Evolutionary conservation across 2,888 invertebrate genomes (phyloP), one percentile per base, ranked within the genome.

Genomic region (Aspidiotus destructor): DNA sequence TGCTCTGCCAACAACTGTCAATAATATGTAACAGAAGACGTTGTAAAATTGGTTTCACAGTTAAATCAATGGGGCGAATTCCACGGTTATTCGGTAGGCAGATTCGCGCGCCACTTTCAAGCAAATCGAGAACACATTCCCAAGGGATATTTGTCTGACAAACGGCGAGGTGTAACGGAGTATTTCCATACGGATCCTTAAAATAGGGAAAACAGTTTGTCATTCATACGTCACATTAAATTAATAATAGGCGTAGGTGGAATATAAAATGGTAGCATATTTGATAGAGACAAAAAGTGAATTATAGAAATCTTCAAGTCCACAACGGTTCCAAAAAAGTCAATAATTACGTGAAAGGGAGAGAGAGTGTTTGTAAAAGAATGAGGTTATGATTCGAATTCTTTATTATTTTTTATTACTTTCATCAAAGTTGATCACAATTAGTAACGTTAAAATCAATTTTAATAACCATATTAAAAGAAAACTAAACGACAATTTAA

Each of bases 101-200:
- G 60, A 81, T 78, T 73, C 76, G 75, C 16, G 80, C 81, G 41
- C 82, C 82, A 70, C 78, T 77, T 74, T 81, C 80, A 71, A 82
- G 74, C 72, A 83, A 76, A 71, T 79, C 77, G 57, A 79, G 75
- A 60, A 81, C 79, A 73, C 80, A 80, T 69, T 81, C 80, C 79
- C 81, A 80, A 60, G 80, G 80, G 63, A 81, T 78, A 70, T 79
- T 80, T n/a, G 79, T 78, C 73, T 81, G 80, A 69, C 80, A 78
- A 55, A 81, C 80, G 41, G 82, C 81, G 64, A 84, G 75, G 74
- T 84, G 83, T 17, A 84, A 76, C 1, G 84, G 82, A 15, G 83
- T 81, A 74, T 82, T 81, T 17, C 83, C 83, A 70, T 80, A 77
- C 28, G 76, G 75, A 74, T 84, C 83, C 76, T 76, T 73, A 11